Percentiles rank a stretch among this genome's conserved stretches.
Conservation (phyloP, 2,888 invertebrate species). For the Labia minor region DNA sequence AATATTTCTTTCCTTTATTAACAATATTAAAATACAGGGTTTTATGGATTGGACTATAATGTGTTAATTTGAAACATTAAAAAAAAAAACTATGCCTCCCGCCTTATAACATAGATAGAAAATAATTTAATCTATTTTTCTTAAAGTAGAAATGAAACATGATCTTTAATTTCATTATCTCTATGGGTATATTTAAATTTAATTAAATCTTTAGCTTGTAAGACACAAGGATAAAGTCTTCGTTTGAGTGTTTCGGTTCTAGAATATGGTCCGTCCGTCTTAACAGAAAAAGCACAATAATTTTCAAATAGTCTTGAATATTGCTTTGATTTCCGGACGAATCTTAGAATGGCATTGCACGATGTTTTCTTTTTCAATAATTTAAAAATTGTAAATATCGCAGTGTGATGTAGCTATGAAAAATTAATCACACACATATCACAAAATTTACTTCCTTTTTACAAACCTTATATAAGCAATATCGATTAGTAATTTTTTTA, state of each 20-base stretch:
- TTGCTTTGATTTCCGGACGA: slow-evolving; percentile 4
- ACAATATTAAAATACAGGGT: not conserved
- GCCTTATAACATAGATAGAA: not conserved
- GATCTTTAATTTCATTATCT: not conserved
- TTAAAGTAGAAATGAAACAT: not conserved
- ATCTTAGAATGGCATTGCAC: slow-evolving; percentile 5
- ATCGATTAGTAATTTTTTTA: not conserved
- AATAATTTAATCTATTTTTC: not conserved
- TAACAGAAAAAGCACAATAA: not conserved
- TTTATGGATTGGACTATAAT: slow-evolving; percentile 13
- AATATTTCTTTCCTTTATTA: no score
- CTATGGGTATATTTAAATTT: not conserved
- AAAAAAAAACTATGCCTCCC: not conserved
- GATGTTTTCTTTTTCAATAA: not conserved
- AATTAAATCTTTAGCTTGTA: not conserved
- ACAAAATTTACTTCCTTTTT: slow-evolving; percentile 1
- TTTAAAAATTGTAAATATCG: not conserved
- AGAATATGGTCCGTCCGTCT: slow-evolving; percentile 13
- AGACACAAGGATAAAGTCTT: not conserved
- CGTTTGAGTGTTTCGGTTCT: not conserved
- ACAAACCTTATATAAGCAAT: not conserved
- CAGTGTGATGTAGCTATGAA: not conserved
- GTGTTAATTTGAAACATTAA: not conserved
- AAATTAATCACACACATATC: slow-evolving; percentile 5
- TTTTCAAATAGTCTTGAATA: slow-evolving; percentile 13